Evolutionary conservation across 2,113 vertebrate species (phyloP).

Genomic region (Crotalus horridus): DNA sequence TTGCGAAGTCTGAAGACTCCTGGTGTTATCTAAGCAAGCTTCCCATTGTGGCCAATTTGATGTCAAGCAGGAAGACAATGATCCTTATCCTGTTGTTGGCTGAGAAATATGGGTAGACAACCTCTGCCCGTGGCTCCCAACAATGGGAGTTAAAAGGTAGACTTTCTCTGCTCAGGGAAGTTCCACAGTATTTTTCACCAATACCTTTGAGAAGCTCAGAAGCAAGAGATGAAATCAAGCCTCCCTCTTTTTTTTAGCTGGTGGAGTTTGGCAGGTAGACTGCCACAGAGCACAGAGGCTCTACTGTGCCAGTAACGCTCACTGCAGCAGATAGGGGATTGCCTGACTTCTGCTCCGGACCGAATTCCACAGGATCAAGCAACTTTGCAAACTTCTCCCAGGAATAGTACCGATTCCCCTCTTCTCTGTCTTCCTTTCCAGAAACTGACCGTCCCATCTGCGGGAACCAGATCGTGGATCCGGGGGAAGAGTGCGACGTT

Average conservation of each 20-base stretch:
- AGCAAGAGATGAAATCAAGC: too few species aligned
- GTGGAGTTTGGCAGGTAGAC: neutral
- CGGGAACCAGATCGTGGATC: constrained; percentile 78
- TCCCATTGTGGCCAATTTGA: neutral
- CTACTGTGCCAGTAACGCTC: neutral
- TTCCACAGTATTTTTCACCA: neutral
- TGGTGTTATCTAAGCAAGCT: neutral
- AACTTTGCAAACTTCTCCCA: neutral
- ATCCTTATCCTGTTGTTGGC: neutral
- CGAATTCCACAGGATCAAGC: neutral
- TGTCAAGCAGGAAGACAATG: neutral
- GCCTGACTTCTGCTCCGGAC: neutral
- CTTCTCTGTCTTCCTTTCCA: constrained; percentile 28
- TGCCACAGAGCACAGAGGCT: neutral
- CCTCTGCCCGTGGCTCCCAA: neutral
- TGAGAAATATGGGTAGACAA: neutral
- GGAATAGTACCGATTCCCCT: neutral
- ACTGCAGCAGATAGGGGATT: neutral
- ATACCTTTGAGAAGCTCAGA: neutral
- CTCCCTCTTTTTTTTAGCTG: neutral
- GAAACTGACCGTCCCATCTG: constrained; percentile 78
- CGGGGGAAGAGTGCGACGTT: constrained; percentile 77
- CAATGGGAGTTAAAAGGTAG: neutral
- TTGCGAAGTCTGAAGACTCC: too few species aligned
- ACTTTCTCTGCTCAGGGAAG: neutral